Conservation (phyloP, 92 coral and sea anemone species). For the Pocillopora grandis region DNA sequence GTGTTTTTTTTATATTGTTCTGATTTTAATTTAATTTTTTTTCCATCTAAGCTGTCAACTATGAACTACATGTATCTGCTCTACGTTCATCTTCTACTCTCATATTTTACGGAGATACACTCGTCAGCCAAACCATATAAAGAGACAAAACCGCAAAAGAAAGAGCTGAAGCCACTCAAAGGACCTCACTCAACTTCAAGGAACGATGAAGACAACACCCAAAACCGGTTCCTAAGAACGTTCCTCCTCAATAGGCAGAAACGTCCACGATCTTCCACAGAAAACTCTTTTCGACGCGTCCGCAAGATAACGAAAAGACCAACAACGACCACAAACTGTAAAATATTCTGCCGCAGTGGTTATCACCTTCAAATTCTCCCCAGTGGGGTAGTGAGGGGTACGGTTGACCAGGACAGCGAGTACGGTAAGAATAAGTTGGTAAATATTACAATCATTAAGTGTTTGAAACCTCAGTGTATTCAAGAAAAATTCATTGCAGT, state of each 20-base stretch:
- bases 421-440: conserved; percentile 61
- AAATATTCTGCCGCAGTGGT: conserved; percentile 87
- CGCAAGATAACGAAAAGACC: conserved; percentile 69
- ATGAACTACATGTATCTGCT: conserved; percentile 3
- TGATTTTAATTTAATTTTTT: background rate
- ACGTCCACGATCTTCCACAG: conserved; percentile 5
- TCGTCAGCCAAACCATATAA: conserved; percentile 1
- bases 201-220: background rate
- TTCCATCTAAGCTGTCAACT: background rate
- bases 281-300: conserved; percentile 26
- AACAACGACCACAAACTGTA: conserved; percentile 74
- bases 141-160: background rate
- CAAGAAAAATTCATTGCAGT: background rate
- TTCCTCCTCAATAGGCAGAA: conserved; percentile 18
- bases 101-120: background rate
- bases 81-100: background rate
- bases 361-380: conserved; percentile 90
- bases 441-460: background rate
- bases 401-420: conserved; percentile 79
- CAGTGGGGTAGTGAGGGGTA: conserved; percentile 79
- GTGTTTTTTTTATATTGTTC: background rate
- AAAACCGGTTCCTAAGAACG: background rate
- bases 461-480: background rate
- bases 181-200: background rate
- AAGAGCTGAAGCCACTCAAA: background rate